Percentiles rank a stretch among this genome's conserved stretches.
These are phyloP conservation scores for Lethrus apterus DNA, from an alignment of 1,140 invertebrate species.

Conservation along the genomic window DNA sequence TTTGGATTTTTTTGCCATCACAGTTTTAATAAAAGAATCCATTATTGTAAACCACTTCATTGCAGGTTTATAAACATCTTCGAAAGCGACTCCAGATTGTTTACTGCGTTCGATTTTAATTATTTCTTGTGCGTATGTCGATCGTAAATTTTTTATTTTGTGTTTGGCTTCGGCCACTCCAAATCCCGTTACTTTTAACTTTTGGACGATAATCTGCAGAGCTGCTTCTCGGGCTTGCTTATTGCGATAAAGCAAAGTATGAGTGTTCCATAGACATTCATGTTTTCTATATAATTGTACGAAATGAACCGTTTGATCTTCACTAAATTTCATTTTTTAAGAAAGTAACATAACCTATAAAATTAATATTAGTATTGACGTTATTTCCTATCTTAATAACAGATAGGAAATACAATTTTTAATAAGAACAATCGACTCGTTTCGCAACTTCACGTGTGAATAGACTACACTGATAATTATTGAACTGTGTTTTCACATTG, in stretches of 20 bases:
- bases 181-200: conserved; percentile 6
- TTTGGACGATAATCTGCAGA: conserved; percentile 5
- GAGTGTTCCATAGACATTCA: conserved; percentile 11
- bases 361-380: no score
- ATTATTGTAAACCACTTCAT: conserved; percentile 10
- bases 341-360: no score
- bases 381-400: no score
- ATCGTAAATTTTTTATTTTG: conserved; percentile 15
- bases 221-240: conserved; percentile 10
- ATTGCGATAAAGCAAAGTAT: conserved; percentile 7
- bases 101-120: conserved; percentile 5
- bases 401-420: no score
- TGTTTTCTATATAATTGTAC: conserved; percentile 11
- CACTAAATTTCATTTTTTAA: conserved; percentile 9
- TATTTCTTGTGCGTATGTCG: conserved; percentile 8
- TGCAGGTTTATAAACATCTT: conserved; percentile 3
- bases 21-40: conserved; percentile 5
- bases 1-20: no score
- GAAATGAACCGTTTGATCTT: conserved; percentile 10
- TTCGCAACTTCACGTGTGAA: no score
- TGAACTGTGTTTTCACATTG: no score
- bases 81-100: conserved; percentile 1
- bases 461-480: no score
- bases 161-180: not conserved
- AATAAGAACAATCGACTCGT: no score